phyloP scores from a whole-genome alignment of 2,113 vertebrate species.

The Tympanuchus pallidicinctus region DNA sequence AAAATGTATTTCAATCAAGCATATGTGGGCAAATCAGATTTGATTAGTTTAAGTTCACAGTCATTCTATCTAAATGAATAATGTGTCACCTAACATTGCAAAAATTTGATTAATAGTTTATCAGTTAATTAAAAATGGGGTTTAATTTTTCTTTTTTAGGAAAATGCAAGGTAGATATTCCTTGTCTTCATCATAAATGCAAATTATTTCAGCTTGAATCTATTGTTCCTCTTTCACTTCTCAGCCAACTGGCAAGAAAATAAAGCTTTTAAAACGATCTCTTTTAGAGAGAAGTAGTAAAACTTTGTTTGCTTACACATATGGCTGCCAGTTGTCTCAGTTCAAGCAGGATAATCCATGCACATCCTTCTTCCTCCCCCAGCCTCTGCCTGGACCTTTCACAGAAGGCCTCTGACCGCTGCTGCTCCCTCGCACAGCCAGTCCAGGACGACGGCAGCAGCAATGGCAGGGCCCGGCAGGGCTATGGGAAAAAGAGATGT shows the following conservation, averaged over 20 bases:
- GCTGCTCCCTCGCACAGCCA: background rate
- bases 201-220: conserved; percentile 85
- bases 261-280: conserved; percentile 70
- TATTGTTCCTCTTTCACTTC: conserved; percentile 79
- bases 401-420: background rate
- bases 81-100: conserved; percentile 91
- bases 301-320: conserved; percentile 69
- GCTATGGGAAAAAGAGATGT: background rate
- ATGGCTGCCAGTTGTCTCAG: conserved; percentile 40
- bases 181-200: conserved; percentile 88
- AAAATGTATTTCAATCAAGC: conserved; percentile 90
- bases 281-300: conserved; percentile 46
- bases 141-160: conserved; percentile 87
- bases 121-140: conserved; percentile 89
- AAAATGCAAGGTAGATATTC: conserved; percentile 87
- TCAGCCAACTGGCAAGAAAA: conserved; percentile 82
- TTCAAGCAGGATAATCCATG: background rate
- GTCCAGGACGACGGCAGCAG: rapidly evolving
- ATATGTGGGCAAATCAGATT: conserved; percentile 90
- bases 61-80: conserved; percentile 90
- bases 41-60: conserved; percentile 91
- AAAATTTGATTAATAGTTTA: conserved; percentile 91
- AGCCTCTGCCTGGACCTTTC: background rate
- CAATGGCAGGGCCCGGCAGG: background rate
- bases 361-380: background rate